A percentile compares a stretch with the other conserved stretches of the same genome.
Conservation (phyloP, 2,888 invertebrate species). For the Sminthurides aquaticus region DNA sequence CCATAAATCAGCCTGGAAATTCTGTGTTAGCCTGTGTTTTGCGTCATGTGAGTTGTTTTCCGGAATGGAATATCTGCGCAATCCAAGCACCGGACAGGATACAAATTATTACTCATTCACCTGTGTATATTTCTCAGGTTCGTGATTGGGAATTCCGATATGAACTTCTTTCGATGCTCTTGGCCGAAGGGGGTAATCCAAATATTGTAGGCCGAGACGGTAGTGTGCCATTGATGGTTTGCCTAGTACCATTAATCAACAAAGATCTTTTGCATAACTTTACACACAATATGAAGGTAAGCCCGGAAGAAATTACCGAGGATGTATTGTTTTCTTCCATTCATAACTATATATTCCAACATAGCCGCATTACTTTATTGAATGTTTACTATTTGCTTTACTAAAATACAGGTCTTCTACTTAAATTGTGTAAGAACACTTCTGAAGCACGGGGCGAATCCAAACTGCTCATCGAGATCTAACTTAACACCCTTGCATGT, state of each 20-base stretch:
- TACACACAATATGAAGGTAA: slow-evolving; percentile 65
- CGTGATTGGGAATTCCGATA: slow-evolving; percentile 62
- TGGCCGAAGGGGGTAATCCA: slow-evolving; percentile 58
- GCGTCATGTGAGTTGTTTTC: slow-evolving; percentile 48
- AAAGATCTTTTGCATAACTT: slow-evolving; percentile 65
- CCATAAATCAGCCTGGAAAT: slow-evolving; percentile 62
- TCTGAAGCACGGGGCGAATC: slow-evolving; percentile 63
- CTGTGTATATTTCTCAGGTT: no score
- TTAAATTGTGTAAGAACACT: slow-evolving; percentile 62
- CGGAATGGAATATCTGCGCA: neutral
- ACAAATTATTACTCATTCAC: no score
- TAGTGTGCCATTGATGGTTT: slow-evolving; percentile 65
- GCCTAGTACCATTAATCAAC: slow-evolving; percentile 65
- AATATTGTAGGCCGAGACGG: slow-evolving; percentile 65
- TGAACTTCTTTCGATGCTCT: slow-evolving; percentile 54
- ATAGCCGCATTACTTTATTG: no score
- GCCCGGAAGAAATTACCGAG: slow-evolving; percentile 1
- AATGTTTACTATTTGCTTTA: no score
- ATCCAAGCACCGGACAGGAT: no score
- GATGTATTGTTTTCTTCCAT: neutral
- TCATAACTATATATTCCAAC: neutral
- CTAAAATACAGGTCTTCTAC: slow-evolving; percentile 57
- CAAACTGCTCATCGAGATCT: slow-evolving; percentile 62
- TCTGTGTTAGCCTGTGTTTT: slow-evolving; percentile 64
- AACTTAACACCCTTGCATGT: slow-evolving; percentile 64